Evolutionary conservation across 2,797 vertebrate genomes (phyloP), one percentile per base, ranked within the genome.

Genomic region (Sebastes variabilis): DNA sequence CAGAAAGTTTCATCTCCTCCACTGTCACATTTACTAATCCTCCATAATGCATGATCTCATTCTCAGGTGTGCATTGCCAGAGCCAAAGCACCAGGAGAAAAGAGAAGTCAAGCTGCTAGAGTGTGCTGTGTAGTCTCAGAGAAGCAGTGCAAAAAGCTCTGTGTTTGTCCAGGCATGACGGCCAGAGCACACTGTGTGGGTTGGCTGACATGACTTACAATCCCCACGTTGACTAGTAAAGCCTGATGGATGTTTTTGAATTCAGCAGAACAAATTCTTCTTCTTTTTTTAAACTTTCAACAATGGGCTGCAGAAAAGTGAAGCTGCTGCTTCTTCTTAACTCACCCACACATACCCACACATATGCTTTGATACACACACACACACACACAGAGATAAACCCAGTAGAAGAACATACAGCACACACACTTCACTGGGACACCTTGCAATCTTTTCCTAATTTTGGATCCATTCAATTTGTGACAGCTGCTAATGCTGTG

Each of bases 401-500:
- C 36, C 30, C 46, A 61, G 42, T 54, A 49, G 14, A 32, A 55
- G 12, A 72, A 79, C 69, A 72, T 20, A 58, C 42, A 59, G 13
- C n/a, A 56, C 12, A 14, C 61, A 5, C 56, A 36, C 52, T 67
- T 66, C 6, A 32, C n/a, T 34, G 54, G 75, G 42, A 77, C 49
- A 60, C 38, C 46, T 66, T 62, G 25, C 38, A 73, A 81, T 83
- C 32, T 80, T 70, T 66, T 69, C 66, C 49, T 83, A 59, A 83
- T 84, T 84, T 79, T 11, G 22, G 66, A 87, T 74, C 68, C 84
- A 84, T 87, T 84, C 49, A 58, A 86, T 83, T 60, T 79, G 67
- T 77, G 79, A 73, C 86, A 81, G 83, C 83, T 74, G 74, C 70
- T 73, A 86, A 84, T 80, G 81, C 27, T 25, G 38, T 64, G 83